Evolutionary conservation across 2,113 vertebrate genomes (phyloP).

Genomic region (Macaca fascicularis): T2T-MFA8v1.1 NC_088387.1:67786001-67786500

Average conservation of each 20-base stretch:
- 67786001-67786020: constrained; percentile 56
- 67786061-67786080: constrained; percentile 50
- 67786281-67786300: neutral
- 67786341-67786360: neutral
- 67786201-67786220: neutral
- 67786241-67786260: neutral
- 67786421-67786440: constrained; percentile 1
- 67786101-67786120: constrained; percentile 36
- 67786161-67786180: neutral
- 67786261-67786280: neutral
- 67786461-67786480: neutral
- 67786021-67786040: constrained; percentile 39
- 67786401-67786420: neutral
- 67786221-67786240: neutral
- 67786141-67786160: neutral
- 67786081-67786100: constrained; percentile 51
- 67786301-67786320: neutral
- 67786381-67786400: neutral
- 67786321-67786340: neutral
- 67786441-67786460: neutral
- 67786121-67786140: constrained; percentile 61
- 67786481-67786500: neutral
- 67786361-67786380: neutral
- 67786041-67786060: constrained; percentile 66
- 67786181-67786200: neutral